Base-by-base conservation (phyloP, 2,888 invertebrate species). In the Chrysodeixis includens region DNA sequence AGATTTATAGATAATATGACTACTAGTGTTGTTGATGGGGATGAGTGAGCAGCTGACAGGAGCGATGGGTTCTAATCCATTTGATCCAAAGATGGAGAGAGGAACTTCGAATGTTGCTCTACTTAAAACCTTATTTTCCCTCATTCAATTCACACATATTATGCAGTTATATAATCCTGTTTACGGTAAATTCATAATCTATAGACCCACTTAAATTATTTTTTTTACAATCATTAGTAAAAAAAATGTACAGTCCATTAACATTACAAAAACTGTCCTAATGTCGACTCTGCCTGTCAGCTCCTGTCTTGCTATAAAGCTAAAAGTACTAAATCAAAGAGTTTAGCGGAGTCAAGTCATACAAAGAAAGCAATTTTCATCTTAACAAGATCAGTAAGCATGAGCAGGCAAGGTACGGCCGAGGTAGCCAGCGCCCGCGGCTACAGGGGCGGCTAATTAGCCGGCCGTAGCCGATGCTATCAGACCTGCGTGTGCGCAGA, bases 371-470 rank as follows among this genome's bases (percentile, higher is more conserved):
- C 6, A 4, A 40, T n/a, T n/a, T 40, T 18, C 18, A 9, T 46
- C 18, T 18, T 18, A 16, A 18, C 1, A 1, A 49, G 10, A 26
- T 26, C 52, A 26, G 7, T 35, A 22, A 18, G 55, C 66, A 69
- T 69, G 69, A n/a, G 58, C 60, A 78, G 71, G 68, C 66, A n/a
- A n/a, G n/a, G 74, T 74, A 71, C 62, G 46, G 53, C 62, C 67
- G 72, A 71, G 74, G 83, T 76, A 79, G 82, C 81, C 12, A 10
- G 32, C 26, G 56, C 74, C 60, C 52, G 54, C 44, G 55, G 77
- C 62, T 56, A 49, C 66, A 67, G 59, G 62, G 66, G 74, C 73
- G 52, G 71, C 77, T 84, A 84, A 86, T 85, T 86, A 86, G 81
- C 72, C 61, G 65, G 57, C 56, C 58, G 55, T 59, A 62, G 69